Evolutionary conservation across 2,113 vertebrate genomes (phyloP), one percentile per base, ranked within the genome.

Genomic region (Tachysurus vachellii): DNA sequence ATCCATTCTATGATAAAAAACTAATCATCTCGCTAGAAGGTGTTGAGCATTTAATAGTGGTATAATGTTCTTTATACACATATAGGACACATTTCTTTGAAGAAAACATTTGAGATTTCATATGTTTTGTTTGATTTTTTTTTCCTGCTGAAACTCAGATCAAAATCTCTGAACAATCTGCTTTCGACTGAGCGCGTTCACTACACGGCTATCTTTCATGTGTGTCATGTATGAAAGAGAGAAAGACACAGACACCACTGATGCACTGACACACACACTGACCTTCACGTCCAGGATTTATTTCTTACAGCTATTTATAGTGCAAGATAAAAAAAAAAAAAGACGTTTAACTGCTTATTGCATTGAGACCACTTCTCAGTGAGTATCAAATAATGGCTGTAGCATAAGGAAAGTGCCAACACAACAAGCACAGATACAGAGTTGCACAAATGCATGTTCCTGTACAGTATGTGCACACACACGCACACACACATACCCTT

Each of bases 271-370:
- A 31, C 70, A 79, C 61, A 84, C 59, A 23, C 23, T 13, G 16
- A 76, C 53, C 76, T 71, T 81, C 87, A 81, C 0, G 23, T 17
- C 11, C 44, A 50, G 13, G 21, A 76, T 68, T 68, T 8, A 71
- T 28, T 73, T 82, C 26, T 82, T 28, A n/a, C 13, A 11, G 9
- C 64, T 84, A 83, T 80, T 84, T 83, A 80, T 82, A n/a, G 54
- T 21, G 44, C 54, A 61, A 26, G 84, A 82, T 50, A 50, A 50
- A 31, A 83, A 71, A 82, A 59, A 23, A 56, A 42, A 17, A 19
- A n/a, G 19, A 26, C 0, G 50, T 53, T 28, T 4, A 16, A 42
- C 19, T 42, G 36, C 21, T 57, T 42, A 80, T 2, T 42, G 56
- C 31, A 13, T 42, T 23, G 53, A 50, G 19, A 26, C 80, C 70